phyloP scores from a whole-genome alignment of 2,113 vertebrate species.

The Festucalex cinctus region DNA sequence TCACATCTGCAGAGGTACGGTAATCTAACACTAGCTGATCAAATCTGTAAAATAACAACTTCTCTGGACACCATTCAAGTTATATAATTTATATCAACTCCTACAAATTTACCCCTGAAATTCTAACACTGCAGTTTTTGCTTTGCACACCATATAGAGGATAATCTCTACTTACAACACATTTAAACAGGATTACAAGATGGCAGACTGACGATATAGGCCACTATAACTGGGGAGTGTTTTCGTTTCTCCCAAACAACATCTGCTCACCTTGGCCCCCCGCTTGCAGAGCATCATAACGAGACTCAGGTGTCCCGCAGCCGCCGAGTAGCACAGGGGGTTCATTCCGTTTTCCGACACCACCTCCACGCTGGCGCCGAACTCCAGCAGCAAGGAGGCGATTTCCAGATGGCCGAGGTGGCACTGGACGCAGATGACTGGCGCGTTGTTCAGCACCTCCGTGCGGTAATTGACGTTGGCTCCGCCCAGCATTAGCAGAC shows the following conservation, averaged over 20 bases:
- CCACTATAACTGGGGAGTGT: too few species aligned
- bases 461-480: conserved; percentile 96
- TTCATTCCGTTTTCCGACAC: conserved; percentile 87
- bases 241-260: neutral
- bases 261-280: conserved; percentile 81
- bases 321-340: conserved; percentile 85
- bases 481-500: conserved; percentile 90
- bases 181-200: too few species aligned
- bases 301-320: conserved; percentile 85
- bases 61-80: too few species aligned
- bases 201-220: too few species aligned
- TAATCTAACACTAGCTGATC: too few species aligned
- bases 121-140: too few species aligned
- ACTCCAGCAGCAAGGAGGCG: conserved; percentile 84
- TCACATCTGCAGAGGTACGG: too few species aligned
- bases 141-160: too few species aligned
- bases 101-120: too few species aligned
- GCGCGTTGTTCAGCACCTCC: conserved; percentile 91
- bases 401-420: conserved; percentile 95
- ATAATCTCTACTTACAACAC: too few species aligned
- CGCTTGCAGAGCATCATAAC: conserved; percentile 84
- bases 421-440: conserved; percentile 89
- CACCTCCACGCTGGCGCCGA: conserved; percentile 84
- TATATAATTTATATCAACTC: too few species aligned
- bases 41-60: too few species aligned